These are phyloP conservation scores for Protobothrops flavoviridis DNA, from an alignment of 2,113 vertebrate species.

Conservation along the genomic window DNA sequence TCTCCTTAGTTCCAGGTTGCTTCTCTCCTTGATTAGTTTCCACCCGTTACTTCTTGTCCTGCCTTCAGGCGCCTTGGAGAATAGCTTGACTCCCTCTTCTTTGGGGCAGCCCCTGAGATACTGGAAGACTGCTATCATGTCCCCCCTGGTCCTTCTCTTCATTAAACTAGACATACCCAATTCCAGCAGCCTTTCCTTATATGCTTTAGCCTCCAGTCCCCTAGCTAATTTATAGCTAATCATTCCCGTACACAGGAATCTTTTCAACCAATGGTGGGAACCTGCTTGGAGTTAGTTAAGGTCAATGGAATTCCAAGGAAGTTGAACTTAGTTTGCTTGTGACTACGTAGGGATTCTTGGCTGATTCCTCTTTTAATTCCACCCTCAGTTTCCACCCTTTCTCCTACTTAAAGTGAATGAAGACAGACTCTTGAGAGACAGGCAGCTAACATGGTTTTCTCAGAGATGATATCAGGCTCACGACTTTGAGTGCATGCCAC, in stretches of 20 bases:
- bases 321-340: background rate
- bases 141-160: too few relatives aligned
- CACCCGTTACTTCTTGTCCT: too few relatives aligned
- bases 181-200: too few relatives aligned
- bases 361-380: background rate
- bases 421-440: background rate
- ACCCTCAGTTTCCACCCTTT: background rate
- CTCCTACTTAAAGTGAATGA: background rate
- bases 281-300: background rate
- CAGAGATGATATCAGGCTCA: background rate
- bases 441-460: background rate
- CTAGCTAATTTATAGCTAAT: too few relatives aligned
- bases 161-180: too few relatives aligned
- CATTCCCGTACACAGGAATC: background rate
- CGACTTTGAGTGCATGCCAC: background rate
- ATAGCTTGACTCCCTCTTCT: too few relatives aligned
- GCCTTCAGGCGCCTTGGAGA: too few relatives aligned
- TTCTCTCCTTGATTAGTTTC: too few relatives aligned
- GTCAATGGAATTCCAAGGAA: background rate
- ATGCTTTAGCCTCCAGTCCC: too few relatives aligned
- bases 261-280: background rate
- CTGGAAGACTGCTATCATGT: too few relatives aligned
- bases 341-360: background rate
- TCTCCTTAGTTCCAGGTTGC: too few relatives aligned
- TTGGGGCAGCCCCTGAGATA: too few relatives aligned